Evolutionary conservation across 2,113 vertebrate species (phyloP), one percentile per base, ranked within the genome.

Genomic region (Periophthalmodon schlosseri): DNA sequence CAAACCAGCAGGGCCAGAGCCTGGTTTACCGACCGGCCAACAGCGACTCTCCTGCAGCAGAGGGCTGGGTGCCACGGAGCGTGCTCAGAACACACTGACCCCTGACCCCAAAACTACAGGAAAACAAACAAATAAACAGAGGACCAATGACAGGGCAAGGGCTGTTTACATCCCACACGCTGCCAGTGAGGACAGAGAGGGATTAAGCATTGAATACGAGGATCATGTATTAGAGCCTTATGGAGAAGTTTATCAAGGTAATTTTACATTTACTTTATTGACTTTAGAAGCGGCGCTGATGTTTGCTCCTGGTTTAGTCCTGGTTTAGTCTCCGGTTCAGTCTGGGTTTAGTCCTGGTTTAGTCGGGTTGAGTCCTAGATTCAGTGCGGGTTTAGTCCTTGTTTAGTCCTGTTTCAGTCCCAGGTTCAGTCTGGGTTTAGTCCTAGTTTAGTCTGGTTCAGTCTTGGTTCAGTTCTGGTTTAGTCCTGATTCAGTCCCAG

Each of bases 1-100:
- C 97, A 91, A 99, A 99, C 92, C 98, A 99, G 94, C 98, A 99
- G 92, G 98, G 97, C 80, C 97, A 98, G 96, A 96, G 95, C 91
- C 94, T 99, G 92, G 98, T 99, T 60, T 97, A 96, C 92, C 94
- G 98, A 81, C 96, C 98, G 0, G 96, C 96, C 69, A 97, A 95
- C 0, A 95, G 96, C 78, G 95, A 95, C 47, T 98, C 96, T 2
- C 97, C 97, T 0, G 97, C 98, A 0, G 98, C 98, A 0, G 97
- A 99, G 91, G 98, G 98, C 94, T 99, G 98, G 98, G 96, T 99
- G 76, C 95, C 97, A 0, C 96, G 98, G 83, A 96, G 90, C 80
- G 94, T 97, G 84, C 94, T 99, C 2, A 84, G 74, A 58, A 87
- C 84, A 57, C 91, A 91, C 88, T 88, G 87, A 89, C 90, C 57